Evolutionary conservation across 2,888 invertebrate genomes (phyloP).

Genomic region (Polydrusus pterygomalis): DNA sequence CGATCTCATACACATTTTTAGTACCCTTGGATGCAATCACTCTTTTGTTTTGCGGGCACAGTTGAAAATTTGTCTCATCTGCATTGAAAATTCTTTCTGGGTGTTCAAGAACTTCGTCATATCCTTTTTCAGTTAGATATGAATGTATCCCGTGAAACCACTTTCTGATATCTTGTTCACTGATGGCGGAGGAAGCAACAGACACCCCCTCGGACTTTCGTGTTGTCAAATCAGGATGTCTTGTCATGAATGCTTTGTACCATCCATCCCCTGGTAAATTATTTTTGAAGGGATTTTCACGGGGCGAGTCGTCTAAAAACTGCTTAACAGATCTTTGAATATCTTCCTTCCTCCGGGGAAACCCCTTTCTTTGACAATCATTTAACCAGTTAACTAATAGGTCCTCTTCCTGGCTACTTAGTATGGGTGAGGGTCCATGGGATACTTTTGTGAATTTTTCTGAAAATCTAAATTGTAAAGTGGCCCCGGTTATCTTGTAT

Average conservation of each 20-base stretch:
- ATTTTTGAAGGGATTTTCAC: not conserved
- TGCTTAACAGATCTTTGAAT: not conserved
- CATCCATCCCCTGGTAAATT: not conserved
- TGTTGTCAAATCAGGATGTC: not conserved
- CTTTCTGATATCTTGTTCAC: constrained; percentile 21
- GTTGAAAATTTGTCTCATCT: constrained; percentile 21
- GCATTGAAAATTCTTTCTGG: constrained; percentile 58
- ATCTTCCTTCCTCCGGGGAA: constrained; percentile 46
- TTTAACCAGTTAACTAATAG: not conserved
- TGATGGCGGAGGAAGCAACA: constrained; percentile 9
- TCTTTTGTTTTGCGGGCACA: not conserved
- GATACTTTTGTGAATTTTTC: not conserved
- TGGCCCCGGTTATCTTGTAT: not conserved
- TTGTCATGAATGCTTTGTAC: not conserved
- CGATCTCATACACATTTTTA: too few relatives aligned
- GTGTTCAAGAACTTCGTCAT: constrained; percentile 46
- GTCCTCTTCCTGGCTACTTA: not conserved
- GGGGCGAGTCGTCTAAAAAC: not conserved
- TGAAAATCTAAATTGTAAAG: not conserved
- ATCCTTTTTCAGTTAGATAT: too few relatives aligned
- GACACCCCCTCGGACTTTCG: not conserved
- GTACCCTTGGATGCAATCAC: not conserved
- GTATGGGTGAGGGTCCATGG: not conserved
- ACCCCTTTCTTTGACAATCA: constrained; percentile 24
- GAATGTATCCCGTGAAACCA: too few relatives aligned